Evolutionary conservation across 2,113 vertebrate species (phyloP), one percentile per base, ranked within the genome.

Genomic region (Odocoileus hemionus): DNA sequence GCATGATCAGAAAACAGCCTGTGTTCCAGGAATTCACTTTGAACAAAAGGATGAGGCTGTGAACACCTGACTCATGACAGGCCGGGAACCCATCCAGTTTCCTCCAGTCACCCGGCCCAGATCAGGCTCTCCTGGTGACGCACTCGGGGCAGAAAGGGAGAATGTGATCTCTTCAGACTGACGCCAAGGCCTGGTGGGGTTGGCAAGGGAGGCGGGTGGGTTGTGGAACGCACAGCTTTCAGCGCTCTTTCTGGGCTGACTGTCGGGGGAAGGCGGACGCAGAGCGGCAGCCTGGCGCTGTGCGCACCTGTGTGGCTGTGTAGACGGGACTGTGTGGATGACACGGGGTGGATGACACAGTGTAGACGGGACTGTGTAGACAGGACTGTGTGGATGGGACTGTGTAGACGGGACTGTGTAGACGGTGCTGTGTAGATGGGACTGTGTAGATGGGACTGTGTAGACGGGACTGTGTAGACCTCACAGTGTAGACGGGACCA

Each of bases 21-120:
- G 55, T 78, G 84, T 97, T 97, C 97, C 96, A 97, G 92, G 97
- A 96, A 98, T 96, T 95, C 88, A 85, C 74, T 84, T 64, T 45
- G 28, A 96, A 97, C 60, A 82, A 92, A 96, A 97, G 93, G 96
- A 95, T 39, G 90, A 94, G 95, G 80, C 87, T 36, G 60, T 43
- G 82, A 90, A 87, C 97, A 97, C 97, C 97, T 97, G 97, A 98
- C 92, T 95, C 54, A 64, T 54, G 86, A 97, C 90, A 45, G 80
- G 36, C 96, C 61, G 80, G 96, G 97, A 96, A 92, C 84, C 43
- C 39, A 8, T 95, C 97, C 97, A 96, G 93, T 39, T 94, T 97
- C 92, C 94, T 97, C 85, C 13, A 76, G 70, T 97, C 94, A 80
- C 92, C 80, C 55, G 47, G 54, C 94, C 84, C 79, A 76, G 74